Percentiles rank a stretch among this genome's conserved stretches.
Conservation (phyloP, 2,797 vertebrate species). For the Prunella strophiata region DNA sequence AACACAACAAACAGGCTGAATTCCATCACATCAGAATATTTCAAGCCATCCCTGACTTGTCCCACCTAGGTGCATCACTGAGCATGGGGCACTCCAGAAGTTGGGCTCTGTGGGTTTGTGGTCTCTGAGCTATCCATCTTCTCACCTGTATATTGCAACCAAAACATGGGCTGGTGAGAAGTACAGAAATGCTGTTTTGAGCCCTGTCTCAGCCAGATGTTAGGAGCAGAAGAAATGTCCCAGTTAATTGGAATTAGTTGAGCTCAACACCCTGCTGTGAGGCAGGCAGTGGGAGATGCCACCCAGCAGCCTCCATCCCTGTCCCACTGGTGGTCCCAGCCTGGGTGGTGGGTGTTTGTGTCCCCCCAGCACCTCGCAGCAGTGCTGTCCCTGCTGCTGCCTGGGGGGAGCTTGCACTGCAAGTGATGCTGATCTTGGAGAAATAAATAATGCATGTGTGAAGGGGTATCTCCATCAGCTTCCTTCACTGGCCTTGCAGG, state of each 20-base stretch:
- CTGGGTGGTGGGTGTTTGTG: background rate
- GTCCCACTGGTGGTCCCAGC: background rate
- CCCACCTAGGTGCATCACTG: background rate
- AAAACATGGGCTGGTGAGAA: rapidly evolving
- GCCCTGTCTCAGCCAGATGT: background rate
- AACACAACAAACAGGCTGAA: background rate
- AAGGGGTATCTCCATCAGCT: background rate
- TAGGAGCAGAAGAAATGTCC: background rate
- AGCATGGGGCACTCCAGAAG: background rate
- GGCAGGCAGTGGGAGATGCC: background rate
- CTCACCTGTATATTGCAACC: background rate
- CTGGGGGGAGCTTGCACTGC: background rate
- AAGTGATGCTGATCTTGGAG: background rate
- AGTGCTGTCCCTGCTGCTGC: background rate
- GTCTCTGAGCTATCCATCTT: background rate
- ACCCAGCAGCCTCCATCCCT: background rate
- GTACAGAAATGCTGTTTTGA: background rate
- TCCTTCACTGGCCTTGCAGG: background rate
- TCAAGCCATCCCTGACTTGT: background rate
- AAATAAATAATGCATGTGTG: rapidly evolving
- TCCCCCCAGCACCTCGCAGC: background rate
- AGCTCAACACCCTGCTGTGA: background rate
- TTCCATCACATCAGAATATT: background rate
- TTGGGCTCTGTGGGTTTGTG: background rate
- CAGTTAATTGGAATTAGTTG: background rate